Base-by-base conservation (phyloP, 2,113 vertebrate species). In the Orientallactaga bullata region DNA sequence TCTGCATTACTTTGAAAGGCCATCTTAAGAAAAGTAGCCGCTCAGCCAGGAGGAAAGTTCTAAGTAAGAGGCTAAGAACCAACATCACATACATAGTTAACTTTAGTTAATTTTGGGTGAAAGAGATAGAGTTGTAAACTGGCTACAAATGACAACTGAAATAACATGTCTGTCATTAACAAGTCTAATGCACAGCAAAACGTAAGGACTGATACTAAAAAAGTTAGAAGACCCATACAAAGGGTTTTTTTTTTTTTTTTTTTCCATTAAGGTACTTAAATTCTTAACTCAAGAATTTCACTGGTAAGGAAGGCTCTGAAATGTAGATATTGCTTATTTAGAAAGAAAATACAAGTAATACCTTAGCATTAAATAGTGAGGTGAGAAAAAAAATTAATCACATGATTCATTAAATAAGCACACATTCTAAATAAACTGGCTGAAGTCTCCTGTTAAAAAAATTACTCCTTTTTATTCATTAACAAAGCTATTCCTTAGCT, bases 401-500 rank as follows among this genome's bases (percentile, higher is more conserved):
- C 37, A 93, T 65, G 71, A 96, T 92, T 93, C 92, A 95, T 91
- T 95, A 97, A 98, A 96, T 96, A 97, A 97, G 84, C 91, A 97
- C 9, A 68, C 94, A 88, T 96, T 94, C 92, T 96, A 97, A 87
- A 94, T 61, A 94, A 61, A 97, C 71, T 96, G 4, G 95, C n/a
- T 93, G 35, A 95, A 96, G 76, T 97, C 95, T 96, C 95, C 95
- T 96, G 78, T 86, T 96, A 92, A 93, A 95, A 68, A 97, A 98
- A 97, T 98, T 96, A 97, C 96, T 94, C 92, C 97, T 97, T 97
- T 97, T 98, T 98, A 97, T 97, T 97, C 98, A 97, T 97, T 98
- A 98, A 98, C 98, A 98, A 98, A 98, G 98, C 97, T 98, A 96
- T 98, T 98, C 97, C 98, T 98, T 98, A 98, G 98, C 98, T 98